Percentiles rank a stretch among this genome's conserved stretches.
These are phyloP conservation scores for Otus scops DNA, from an alignment of 2,797 vertebrate species.

Conservation along the genomic window DNA sequence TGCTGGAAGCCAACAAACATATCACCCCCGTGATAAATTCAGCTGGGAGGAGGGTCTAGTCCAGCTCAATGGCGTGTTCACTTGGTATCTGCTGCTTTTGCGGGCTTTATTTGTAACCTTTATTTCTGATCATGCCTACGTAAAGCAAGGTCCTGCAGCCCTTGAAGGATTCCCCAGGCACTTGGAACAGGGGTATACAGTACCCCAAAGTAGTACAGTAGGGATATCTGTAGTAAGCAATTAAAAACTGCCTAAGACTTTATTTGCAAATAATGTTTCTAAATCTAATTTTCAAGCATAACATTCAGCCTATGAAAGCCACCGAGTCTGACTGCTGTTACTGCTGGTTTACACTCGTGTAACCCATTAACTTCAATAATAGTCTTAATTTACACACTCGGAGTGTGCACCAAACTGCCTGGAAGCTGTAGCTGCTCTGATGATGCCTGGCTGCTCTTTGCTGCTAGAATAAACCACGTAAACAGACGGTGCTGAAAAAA, in stretches of 20 bases:
- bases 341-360: background rate
- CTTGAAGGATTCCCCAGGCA: background rate
- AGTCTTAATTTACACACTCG: background rate
- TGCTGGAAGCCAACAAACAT: background rate
- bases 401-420: background rate
- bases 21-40: background rate
- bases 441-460: background rate
- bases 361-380: background rate
- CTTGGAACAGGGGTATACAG: no score
- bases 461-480: conserved; percentile 18
- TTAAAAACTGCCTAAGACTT: background rate
- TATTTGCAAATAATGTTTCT: background rate
- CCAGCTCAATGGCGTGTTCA: background rate
- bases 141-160: background rate
- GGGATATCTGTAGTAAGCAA: background rate
- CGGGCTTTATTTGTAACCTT: background rate
- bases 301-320: background rate
- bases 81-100: background rate
- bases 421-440: background rate
- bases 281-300: background rate
- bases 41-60: background rate
- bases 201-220: background rate
- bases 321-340: background rate
- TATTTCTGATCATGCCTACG: fast-evolving
- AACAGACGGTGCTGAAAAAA: conserved; percentile 19